phyloP scores from a whole-genome alignment of 2,797 vertebrate genomes.

The Acanthurus leucopareius region DNA sequence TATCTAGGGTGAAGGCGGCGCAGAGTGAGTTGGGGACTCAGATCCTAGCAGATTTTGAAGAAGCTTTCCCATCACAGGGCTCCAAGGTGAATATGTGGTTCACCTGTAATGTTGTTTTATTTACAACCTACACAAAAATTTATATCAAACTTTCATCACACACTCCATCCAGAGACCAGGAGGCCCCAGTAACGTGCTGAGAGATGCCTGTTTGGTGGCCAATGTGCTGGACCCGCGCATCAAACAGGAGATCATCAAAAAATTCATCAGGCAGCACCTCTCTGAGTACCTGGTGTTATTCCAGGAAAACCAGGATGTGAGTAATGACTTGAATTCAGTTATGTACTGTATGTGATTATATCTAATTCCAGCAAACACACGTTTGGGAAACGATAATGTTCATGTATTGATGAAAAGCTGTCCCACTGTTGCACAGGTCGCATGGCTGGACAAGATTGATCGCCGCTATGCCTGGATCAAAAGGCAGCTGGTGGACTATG shows the following conservation, averaged over 20 bases:
- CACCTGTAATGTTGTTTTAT: background rate
- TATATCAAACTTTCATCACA: background rate
- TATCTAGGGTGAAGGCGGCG: conserved; percentile 93
- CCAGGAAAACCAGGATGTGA: conserved; percentile 99
- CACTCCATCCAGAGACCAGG: conserved; percentile 87
- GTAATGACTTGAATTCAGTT: conserved; percentile 49
- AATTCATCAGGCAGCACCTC: conserved; percentile 98
- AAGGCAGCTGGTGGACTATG: conserved; percentile 97
- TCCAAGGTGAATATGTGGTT: conserved; percentile 89
- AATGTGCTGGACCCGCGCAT: conserved; percentile 97
- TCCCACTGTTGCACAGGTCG: conserved; percentile 83
- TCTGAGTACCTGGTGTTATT: conserved; percentile 97
- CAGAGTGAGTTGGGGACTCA: conserved; percentile 98
- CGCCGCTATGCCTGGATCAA: conserved; percentile 98
- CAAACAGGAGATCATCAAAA: conserved; percentile 99
- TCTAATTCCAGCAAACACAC: background rate
- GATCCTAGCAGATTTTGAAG: conserved; percentile 98
- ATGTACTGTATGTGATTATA: background rate
- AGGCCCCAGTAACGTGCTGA: conserved; percentile 96
- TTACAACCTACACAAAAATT: background rate
- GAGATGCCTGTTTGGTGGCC: conserved; percentile 96
- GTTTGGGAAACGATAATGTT: too few relatives aligned
- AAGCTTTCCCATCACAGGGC: conserved; percentile 96
- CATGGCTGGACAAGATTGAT: conserved; percentile 98
- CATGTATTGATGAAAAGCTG: background rate